Percentiles rank a stretch among this genome's conserved stretches.
Evolutionary conservation across 2,888 invertebrate genomes (phyloP).

Genomic region (Xestia c-nigrum): DNA sequence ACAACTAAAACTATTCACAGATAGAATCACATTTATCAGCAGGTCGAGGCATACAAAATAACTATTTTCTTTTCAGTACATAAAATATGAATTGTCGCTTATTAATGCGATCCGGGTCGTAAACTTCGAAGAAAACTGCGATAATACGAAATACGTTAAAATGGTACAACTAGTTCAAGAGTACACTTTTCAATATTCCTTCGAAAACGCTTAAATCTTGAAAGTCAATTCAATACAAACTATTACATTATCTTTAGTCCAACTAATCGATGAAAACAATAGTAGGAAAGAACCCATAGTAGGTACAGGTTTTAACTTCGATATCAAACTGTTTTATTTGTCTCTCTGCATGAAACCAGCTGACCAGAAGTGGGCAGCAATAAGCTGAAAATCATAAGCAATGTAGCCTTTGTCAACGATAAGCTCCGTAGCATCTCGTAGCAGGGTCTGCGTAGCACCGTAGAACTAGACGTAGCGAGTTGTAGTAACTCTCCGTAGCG

Average conservation of each 20-base stretch:
- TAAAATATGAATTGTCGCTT: not conserved
- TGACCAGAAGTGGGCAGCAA: not conserved
- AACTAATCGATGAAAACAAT: not conserved
- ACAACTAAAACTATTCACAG: too few relatives aligned
- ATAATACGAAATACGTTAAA: not conserved
- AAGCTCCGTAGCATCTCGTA: constrained; percentile 52
- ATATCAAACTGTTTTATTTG: not conserved
- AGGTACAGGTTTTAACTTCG: not conserved
- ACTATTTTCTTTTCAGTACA: not conserved
- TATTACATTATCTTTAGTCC: not conserved
- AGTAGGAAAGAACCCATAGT: not conserved
- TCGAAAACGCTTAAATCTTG: not conserved
- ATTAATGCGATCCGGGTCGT: not conserved
- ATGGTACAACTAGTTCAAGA: not conserved
- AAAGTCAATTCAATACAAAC: not conserved
- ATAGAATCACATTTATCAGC: not conserved
- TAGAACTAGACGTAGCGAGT: constrained; percentile 55
- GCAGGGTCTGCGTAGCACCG: constrained; percentile 65
- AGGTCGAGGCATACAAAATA: not conserved
- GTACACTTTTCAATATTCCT: not conserved
- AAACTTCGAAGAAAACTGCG: not conserved
- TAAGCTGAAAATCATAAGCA: not conserved
- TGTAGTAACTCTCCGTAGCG: constrained; percentile 50
- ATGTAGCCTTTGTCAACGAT: not conserved
- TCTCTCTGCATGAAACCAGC: not conserved